Evolutionary conservation across 2,797 vertebrate species (phyloP).

Genomic region (Denticeps clupeoides): DNA sequence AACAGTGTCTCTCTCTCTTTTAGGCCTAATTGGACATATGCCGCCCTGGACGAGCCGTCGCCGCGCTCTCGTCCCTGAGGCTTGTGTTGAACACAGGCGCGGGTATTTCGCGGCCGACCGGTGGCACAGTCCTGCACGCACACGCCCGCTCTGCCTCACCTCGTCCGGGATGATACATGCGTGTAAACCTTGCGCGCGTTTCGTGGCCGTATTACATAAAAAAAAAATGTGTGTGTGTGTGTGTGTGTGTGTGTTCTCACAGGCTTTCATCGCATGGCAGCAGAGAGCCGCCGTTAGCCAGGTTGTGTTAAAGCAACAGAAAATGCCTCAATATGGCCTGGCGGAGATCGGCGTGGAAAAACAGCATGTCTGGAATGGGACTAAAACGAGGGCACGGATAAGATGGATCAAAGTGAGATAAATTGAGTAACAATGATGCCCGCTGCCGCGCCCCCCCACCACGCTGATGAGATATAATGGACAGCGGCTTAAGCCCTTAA

Average conservation of each 20-base stretch:
- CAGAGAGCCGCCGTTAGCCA: too few relatives aligned
- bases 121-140: not conserved
- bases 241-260: not conserved
- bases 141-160: too few relatives aligned
- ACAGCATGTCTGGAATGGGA: not conserved
- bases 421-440: not conserved
- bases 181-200: too few relatives aligned
- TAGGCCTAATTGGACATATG: slow-evolving; percentile 73
- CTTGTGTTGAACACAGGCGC: not conserved
- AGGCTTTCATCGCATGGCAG: too few relatives aligned
- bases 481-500: slow-evolving; percentile 35
- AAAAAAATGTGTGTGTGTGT: not conserved
- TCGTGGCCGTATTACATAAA: too few relatives aligned
- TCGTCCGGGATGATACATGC: too few relatives aligned
- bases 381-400: not conserved
- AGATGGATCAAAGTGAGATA: not conserved
- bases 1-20: slow-evolving; percentile 57
- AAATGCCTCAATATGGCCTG: too few relatives aligned
- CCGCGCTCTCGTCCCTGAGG: not conserved
- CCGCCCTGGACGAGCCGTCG: slow-evolving; percentile 54
- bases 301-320: too few relatives aligned
- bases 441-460: not conserved
- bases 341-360: not conserved
- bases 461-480: slow-evolving; percentile 40
- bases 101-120: too few relatives aligned